Evolutionary conservation across 2,888 invertebrate genomes (phyloP).

Genomic region (Helleia helle): DNA sequence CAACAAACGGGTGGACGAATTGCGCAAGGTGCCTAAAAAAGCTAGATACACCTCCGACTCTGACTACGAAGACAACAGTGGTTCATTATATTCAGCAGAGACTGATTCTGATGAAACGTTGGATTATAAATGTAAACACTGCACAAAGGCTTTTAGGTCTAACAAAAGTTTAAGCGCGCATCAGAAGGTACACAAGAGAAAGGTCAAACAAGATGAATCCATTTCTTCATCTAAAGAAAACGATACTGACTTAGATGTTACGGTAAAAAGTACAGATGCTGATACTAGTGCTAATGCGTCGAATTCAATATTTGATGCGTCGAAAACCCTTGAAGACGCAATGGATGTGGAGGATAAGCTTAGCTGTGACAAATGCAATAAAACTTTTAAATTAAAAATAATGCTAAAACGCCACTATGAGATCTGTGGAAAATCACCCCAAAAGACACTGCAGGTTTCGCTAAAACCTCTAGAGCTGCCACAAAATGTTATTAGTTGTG

Average conservation of each 20-base stretch:
- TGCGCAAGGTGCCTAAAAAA: conserved; percentile 39
- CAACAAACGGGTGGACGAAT: conserved; percentile 50
- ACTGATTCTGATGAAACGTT: conserved; percentile 57
- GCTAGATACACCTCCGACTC: conserved; percentile 40
- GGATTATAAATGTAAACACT: conserved; percentile 39
- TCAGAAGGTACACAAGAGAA: conserved; percentile 31
- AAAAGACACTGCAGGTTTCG: conserved; percentile 48
- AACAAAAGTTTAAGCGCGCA: conserved; percentile 34
- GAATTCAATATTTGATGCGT: conserved; percentile 1
- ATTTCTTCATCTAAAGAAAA: neutral
- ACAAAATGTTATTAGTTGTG: conserved; percentile 28
- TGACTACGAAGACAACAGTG: conserved; percentile 50
- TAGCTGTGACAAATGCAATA: conserved; percentile 50
- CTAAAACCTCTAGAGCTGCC: conserved; percentile 45
- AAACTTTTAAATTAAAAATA: conserved; percentile 60
- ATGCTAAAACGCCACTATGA: conserved; percentile 61
- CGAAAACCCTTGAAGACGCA: conserved; percentile 26
- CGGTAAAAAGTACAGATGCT: neutral
- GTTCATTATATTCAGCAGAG: conserved; percentile 41
- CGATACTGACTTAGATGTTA: neutral
- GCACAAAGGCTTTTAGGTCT: conserved; percentile 38
- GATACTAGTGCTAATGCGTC: neutral
- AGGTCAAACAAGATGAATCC: conserved; percentile 1
- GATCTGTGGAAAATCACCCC: conserved; percentile 37
- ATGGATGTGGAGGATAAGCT: conserved; percentile 42